Base-by-base conservation (phyloP, 2,797 vertebrate species). In the Ctenopoma kingsleyae region DNA sequence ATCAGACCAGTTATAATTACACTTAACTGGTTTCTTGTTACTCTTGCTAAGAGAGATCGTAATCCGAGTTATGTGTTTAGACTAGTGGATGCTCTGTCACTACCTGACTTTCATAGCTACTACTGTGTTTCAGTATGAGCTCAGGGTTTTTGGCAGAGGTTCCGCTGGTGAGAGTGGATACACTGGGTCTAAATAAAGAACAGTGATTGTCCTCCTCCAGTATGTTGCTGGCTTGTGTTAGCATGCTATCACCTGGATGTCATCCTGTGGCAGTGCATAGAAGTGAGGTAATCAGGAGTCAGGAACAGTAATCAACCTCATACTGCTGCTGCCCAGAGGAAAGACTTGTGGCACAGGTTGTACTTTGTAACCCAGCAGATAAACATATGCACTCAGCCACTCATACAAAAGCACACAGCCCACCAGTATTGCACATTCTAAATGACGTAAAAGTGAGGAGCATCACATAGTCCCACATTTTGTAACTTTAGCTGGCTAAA, bases 181-280 rank as follows among this genome's bases (percentile, higher is more conserved):
- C 75, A 53, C 23, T 44, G 25, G 15, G 19, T 82, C 86, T 89
- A 90, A 89, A 90, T 82, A 80, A 78, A 90, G 85, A 82, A 41
- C 60, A 12, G 8, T 76, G 81, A 86, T 80, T 80, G 59, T 79
- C 73, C 66, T 38, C 19, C 44, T 66, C 53, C 44, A 63, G 70
- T 52, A 71, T 71, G 75, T 53, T 35, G 52, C 75, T 67, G 56
- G 62, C 72, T 63, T 35, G 40, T 57, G 50, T 78, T 80, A 52
- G 53, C 71, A 56, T 58, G 71, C 35, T 32, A 51, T 88, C 72
- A 82, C 81, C 83, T 81, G 81, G 76, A 75, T 49, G 66, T 74
- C 80, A 85, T 35, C 41, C 48, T 70, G 53, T 57, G 57, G 77
- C 73, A 61, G 71, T 46, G 43, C 52, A 19, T 73, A 80, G 71